Base-by-base conservation (phyloP, 2,888 invertebrate genomes). In the Drosophila siamana region DNA sequence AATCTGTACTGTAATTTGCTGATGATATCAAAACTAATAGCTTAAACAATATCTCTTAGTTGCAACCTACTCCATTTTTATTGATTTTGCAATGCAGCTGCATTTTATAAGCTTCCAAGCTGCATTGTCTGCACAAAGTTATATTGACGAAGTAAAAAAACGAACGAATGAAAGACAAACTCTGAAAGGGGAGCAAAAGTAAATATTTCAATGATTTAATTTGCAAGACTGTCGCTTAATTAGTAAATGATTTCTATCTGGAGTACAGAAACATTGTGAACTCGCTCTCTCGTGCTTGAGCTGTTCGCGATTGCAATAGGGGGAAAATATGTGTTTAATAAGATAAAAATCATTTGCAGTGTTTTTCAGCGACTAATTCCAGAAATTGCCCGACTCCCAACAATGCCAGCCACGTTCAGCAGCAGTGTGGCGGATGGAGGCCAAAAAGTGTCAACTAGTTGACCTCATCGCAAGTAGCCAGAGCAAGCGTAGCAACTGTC, bases 361-460 rank as follows among this genome's bases (percentile, higher is more conserved):
- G 47, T 50, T 86, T 68, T 79, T 68, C 61, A 57, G 46, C 51
- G 38, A 55, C 60, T 79, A 74, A 67, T 75, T 78, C 66, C 57
- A 79, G 76, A 77, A 77, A 77, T 77, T 71, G 79, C 63, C 62
- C 54, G 59, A 74, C 61, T 62, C 68, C 60, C 60, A 69, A 57
- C 73, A 57, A 68, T 52, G 68, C 74, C 6, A 13, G n/a, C n/a
- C n/a, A 5, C 28, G 28, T 1, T 3, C 41, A 71, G 4, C 36
- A 36, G 13, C 24, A 66, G 78, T 57, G 43, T 59, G 71, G 43
- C 36, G 30, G 11, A 16, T 26, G 55, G 69, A 6, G 40, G 30
- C 22, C 43, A 33, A 57, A 73, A 76, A 79, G 86, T 83, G 82
- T 83, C 82, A 83, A 82, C 79, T 72, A 83, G 86, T 82, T 83